phyloP scores from a whole-genome alignment of 2,113 vertebrate species.

The Nyctibius bracteatus region DNA sequence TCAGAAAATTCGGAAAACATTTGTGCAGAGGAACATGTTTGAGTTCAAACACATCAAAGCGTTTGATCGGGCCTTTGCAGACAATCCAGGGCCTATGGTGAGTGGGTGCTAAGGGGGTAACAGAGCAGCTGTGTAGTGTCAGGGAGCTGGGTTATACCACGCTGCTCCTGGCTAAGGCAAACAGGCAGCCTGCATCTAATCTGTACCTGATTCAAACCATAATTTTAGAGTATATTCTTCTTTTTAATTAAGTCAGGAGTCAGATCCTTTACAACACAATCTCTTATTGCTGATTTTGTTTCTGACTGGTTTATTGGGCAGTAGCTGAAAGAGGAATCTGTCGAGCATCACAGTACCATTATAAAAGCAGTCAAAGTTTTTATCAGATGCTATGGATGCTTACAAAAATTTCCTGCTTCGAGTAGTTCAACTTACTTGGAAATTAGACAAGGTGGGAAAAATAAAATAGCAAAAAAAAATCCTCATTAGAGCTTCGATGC shows the following conservation, averaged over 20 bases:
- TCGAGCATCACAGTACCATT: fast-evolving
- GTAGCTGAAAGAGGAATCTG: not conserved
- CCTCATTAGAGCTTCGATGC: fast-evolving
- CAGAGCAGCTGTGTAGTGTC: fast-evolving
- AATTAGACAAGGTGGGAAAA: not conserved
- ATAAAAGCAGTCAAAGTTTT: not conserved
- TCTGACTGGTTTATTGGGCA: not conserved
- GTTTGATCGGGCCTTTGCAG: slow-evolving; percentile 91
- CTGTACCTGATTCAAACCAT: fast-evolving
- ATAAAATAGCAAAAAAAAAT: not conserved
- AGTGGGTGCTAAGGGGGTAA: fast-evolving
- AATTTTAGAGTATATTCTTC: not conserved
- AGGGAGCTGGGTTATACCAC: fast-evolving
- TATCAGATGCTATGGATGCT: not conserved
- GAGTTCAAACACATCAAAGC: slow-evolving; percentile 99
- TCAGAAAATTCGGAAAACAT: slow-evolving; percentile 97
- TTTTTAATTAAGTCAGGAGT: not conserved
- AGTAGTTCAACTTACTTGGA: not conserved
- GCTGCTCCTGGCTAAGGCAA: not conserved
- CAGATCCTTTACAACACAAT: not conserved
- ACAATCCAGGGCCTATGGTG: slow-evolving; percentile 97
- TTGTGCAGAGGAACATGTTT: slow-evolving; percentile 99
- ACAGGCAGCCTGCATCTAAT: fast-evolving
- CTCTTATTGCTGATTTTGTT: not conserved
- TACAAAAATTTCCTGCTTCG: not conserved